These are phyloP conservation scores for Ditula angustiorana DNA, from an alignment of 2,888 invertebrate species.

Conservation along the genomic window DNA sequence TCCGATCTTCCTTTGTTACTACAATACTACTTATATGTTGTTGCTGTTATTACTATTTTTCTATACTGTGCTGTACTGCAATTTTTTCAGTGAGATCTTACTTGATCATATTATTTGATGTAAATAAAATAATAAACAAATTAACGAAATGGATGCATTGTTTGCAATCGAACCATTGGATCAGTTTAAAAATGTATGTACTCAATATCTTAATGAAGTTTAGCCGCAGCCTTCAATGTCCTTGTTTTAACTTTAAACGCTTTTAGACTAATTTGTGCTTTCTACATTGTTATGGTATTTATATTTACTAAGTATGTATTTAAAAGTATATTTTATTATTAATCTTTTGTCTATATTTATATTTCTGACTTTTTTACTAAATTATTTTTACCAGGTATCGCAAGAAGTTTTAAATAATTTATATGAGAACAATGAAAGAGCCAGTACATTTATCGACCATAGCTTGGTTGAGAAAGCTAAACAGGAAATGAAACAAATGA, in stretches of 20 bases:
- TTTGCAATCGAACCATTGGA: constrained; percentile 53
- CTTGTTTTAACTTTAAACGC: no score
- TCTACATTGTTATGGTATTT: no score
- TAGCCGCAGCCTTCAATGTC: no score
- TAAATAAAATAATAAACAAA: background rate
- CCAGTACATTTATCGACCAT: constrained; percentile 33
- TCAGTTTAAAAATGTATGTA: constrained; percentile 56
- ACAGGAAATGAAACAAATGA: constrained; percentile 54
- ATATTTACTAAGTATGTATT: no score
- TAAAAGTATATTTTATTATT: no score
- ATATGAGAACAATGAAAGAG: constrained; percentile 40
- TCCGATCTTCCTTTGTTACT: no score
- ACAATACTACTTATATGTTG: no score
- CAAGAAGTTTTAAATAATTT: constrained; percentile 54
- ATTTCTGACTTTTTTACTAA: background rate
- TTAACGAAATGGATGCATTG: constrained; percentile 53
- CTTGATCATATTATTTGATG: constrained; percentile 1
- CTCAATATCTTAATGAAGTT: background rate
- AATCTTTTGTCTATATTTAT: no score
- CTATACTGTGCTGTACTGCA: no score
- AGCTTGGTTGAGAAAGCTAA: constrained; percentile 48
- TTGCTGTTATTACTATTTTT: no score
- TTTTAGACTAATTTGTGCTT: background rate
- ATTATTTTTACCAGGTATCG: constrained; percentile 52
- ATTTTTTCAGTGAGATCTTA: no score